Percentiles rank a stretch among this genome's conserved stretches.
Evolutionary conservation across 2,797 vertebrate genomes (phyloP).

Genomic region (Falco novaeseelandiae): DNA sequence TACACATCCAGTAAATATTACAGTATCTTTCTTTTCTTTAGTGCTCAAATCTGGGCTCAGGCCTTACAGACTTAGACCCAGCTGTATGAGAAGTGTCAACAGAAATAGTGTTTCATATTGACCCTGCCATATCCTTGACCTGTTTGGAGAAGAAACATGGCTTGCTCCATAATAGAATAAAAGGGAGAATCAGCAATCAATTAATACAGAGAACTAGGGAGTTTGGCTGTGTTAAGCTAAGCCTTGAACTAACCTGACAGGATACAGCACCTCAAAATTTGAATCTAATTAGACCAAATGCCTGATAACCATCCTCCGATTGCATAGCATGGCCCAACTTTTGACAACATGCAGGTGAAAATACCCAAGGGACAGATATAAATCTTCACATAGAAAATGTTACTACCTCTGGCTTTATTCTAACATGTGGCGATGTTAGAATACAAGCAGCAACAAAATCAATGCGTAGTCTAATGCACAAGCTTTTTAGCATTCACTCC

Average conservation of each 20-base stretch:
- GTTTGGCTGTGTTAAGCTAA: neutral
- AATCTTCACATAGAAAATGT: neutral
- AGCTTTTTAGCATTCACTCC: neutral
- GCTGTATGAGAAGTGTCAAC: neutral
- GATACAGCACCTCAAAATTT: neutral
- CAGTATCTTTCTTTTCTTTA: neutral
- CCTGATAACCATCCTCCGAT: neutral
- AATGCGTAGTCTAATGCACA: neutral
- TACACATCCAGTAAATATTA: neutral
- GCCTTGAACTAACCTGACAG: neutral
- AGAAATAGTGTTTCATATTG: neutral
- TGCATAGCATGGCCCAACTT: neutral
- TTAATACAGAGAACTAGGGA: neutral
- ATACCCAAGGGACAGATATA: neutral
- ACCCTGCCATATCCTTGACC: neutral
- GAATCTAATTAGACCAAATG: neutral
- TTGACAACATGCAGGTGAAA: neutral
- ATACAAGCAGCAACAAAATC: neutral
- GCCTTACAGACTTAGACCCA: neutral
- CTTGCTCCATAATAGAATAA: neutral
- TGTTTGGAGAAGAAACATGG: fast-evolving
- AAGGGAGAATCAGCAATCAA: neutral
- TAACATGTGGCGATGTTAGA: neutral
- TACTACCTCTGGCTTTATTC: neutral
- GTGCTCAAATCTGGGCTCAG: neutral